Conservation (phyloP, 2,888 invertebrate species). For the Callinectes sapidus region DNA sequence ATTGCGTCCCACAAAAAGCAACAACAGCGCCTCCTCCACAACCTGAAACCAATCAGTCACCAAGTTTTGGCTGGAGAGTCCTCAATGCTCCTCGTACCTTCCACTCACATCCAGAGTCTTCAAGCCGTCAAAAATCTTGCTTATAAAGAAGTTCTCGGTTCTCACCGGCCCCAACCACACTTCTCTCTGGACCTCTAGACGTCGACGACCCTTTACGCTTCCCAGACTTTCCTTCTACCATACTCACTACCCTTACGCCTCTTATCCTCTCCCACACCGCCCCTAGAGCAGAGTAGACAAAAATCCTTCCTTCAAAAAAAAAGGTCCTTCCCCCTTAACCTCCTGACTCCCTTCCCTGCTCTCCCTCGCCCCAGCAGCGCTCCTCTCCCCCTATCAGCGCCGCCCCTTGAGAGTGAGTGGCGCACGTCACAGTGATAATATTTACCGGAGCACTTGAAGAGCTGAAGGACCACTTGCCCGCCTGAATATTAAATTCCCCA, state of each 20-base stretch:
- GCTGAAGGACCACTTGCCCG: constrained; percentile 66
- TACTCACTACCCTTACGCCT: constrained; percentile 23
- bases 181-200: constrained; percentile 36
- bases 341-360: constrained; percentile 8
- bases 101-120: constrained; percentile 16
- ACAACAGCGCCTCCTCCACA: not conserved
- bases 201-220: constrained; percentile 29
- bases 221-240: constrained; percentile 12
- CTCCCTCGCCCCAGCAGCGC: constrained; percentile 25
- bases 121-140: constrained; percentile 34
- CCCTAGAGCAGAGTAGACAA: not conserved
- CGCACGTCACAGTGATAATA: constrained; percentile 69
- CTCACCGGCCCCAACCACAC: constrained; percentile 26
- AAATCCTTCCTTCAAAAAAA: constrained; percentile 36
- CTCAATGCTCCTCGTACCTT: constrained; percentile 27
- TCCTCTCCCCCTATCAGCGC: constrained; percentile 53
- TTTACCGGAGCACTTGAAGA: constrained; percentile 64
- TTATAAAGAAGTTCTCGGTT: constrained; percentile 22
- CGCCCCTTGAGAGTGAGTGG: constrained; percentile 64
- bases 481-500: constrained; percentile 68
- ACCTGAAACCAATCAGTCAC: constrained; percentile 33
- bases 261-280: constrained; percentile 19
- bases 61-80: not conserved
- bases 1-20: not conserved
- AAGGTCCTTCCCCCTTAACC: constrained; percentile 37